phyloP scores from a whole-genome alignment of 2,113 vertebrate species.

The Phodopus roborovskii region DNA sequence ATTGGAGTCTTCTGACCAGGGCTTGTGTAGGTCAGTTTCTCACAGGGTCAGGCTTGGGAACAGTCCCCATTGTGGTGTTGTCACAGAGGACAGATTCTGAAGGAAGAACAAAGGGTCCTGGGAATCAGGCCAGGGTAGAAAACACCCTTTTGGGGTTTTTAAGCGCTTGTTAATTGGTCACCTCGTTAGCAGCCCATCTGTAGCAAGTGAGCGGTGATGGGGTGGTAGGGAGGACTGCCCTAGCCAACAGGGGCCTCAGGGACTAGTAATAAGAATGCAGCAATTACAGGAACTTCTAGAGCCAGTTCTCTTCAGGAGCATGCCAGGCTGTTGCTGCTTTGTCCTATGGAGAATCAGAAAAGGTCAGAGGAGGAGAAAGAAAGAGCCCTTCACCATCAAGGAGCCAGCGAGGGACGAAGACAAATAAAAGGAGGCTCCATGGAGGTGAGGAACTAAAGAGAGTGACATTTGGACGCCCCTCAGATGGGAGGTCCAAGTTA shows the following conservation, averaged over 20 bases:
- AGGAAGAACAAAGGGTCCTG: slow-evolving; percentile 71
- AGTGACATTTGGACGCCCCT: slow-evolving; percentile 43
- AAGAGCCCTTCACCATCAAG: slow-evolving; percentile 42
- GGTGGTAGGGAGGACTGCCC: not conserved
- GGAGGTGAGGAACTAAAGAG: slow-evolving; percentile 57
- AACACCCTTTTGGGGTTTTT: slow-evolving; percentile 67
- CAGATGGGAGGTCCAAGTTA: not conserved
- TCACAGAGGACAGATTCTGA: slow-evolving; percentile 62
- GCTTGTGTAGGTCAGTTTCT: slow-evolving; percentile 62
- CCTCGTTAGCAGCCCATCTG: slow-evolving; percentile 57
- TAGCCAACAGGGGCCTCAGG: slow-evolving; percentile 5
- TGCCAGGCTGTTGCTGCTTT: slow-evolving; percentile 54
- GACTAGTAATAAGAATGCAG: slow-evolving; percentile 58
- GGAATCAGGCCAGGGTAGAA: slow-evolving; percentile 64
- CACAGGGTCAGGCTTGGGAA: slow-evolving; percentile 68
- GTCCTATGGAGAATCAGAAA: slow-evolving; percentile 64
- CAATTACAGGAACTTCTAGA: slow-evolving; percentile 72
- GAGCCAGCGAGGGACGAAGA: slow-evolving; percentile 27
- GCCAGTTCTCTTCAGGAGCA: not conserved
- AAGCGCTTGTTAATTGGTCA: slow-evolving; percentile 63
- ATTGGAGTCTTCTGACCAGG: slow-evolving; percentile 54
- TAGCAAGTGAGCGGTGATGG: slow-evolving; percentile 1
- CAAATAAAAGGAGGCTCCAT: slow-evolving; percentile 51
- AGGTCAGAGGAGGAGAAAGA: slow-evolving; percentile 73
- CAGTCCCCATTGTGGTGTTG: slow-evolving; percentile 49